Evolutionary conservation across 2,113 vertebrate species (phyloP).

Genomic region (Lepidothrix coronata): DNA sequence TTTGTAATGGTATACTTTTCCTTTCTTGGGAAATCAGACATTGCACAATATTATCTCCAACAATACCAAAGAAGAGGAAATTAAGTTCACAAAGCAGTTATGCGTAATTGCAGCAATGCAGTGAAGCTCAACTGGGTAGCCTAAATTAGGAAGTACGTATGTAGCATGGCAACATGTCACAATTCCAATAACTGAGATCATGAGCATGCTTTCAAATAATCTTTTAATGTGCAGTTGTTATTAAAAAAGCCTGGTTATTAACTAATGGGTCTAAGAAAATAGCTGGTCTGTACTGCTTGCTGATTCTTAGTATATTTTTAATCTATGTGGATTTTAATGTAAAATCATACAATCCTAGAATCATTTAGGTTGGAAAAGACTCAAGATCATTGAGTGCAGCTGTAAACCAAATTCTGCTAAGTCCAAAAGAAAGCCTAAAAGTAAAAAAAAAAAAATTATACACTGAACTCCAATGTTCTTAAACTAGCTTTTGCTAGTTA

Average conservation of each 20-base stretch:
- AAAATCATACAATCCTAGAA: neutral
- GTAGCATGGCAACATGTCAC: neutral
- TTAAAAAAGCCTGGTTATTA: constrained; percentile 21
- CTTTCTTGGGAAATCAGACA: neutral
- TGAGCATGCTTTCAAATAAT: constrained; percentile 27
- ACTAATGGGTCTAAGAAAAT: neutral
- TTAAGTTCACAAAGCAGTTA: neutral
- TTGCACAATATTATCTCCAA: neutral
- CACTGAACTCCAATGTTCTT: neutral
- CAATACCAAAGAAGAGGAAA: neutral
- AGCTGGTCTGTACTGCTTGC: neutral
- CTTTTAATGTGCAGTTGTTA: constrained; percentile 14
- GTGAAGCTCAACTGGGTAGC: neutral
- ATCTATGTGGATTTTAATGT: neutral
- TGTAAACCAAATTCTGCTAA: neutral
- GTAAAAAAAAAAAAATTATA: neutral
- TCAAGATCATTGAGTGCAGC: neutral
- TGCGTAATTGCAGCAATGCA: constrained; percentile 1
- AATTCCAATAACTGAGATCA: constrained; percentile 30
- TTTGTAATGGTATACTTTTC: neutral
- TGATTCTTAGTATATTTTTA: neutral
- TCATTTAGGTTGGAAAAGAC: neutral
- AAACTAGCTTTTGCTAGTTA: neutral
- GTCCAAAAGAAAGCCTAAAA: neutral
- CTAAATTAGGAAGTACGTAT: constrained; percentile 5